Evolutionary conservation across 2,113 vertebrate species (phyloP).

Genomic region (Furnarius figulus): DNA sequence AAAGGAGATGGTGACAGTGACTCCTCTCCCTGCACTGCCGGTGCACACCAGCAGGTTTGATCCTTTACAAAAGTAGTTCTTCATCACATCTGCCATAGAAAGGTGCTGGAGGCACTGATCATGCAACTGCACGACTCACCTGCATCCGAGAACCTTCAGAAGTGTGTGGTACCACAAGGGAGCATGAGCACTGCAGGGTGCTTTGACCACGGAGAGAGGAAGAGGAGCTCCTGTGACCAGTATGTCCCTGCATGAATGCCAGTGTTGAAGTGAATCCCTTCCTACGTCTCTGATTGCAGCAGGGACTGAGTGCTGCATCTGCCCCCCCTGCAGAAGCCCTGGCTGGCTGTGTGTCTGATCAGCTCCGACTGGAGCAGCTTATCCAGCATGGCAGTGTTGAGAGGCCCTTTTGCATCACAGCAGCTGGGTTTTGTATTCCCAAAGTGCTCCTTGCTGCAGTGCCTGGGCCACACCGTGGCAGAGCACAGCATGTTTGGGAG

Average conservation of each 20-base stretch:
- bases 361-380: background rate
- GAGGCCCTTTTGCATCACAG: background rate
- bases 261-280: background rate
- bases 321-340: background rate
- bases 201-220: background rate
- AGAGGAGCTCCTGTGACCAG: background rate
- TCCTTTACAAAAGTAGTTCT: background rate
- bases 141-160: background rate
- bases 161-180: background rate
- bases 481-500: rapidly evolving
- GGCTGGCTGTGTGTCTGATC: background rate
- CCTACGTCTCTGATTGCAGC: background rate
- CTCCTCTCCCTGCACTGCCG: background rate
- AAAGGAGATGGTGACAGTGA: rapidly evolving
- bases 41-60: background rate
- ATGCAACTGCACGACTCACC: rapidly evolving
- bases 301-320: background rate
- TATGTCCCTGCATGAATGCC: background rate
- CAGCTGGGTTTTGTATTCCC: background rate
- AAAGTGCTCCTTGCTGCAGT: background rate
- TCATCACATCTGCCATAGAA: rapidly evolving
- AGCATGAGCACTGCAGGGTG: rapidly evolving
- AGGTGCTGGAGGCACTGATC: background rate
- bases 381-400: rapidly evolving
- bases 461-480: rapidly evolving